Conservation (phyloP, 2,888 invertebrate species). For the Drosophila heteroneura region DNA sequence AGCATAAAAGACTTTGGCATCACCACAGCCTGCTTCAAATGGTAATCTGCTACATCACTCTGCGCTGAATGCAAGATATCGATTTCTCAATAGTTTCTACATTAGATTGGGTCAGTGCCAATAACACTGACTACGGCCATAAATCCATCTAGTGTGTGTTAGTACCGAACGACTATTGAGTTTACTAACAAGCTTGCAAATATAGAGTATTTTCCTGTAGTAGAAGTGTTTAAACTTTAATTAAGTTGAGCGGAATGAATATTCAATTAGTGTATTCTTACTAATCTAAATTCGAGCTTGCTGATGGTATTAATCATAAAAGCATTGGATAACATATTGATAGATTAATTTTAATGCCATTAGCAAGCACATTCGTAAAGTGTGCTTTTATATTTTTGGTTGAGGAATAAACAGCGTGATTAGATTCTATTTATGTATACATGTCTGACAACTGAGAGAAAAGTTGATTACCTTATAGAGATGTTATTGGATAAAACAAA, state of each 20-base stretch:
- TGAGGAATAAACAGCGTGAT: neutral
- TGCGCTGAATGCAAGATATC: constrained; percentile 20
- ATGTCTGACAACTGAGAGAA: neutral
- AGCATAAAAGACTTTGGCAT: constrained; percentile 26
- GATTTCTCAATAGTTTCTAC: constrained; percentile 13
- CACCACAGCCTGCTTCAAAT: constrained; percentile 1
- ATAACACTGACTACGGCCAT: neutral
- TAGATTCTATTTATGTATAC: neutral
- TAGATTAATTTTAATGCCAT: no score
- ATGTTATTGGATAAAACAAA: neutral
- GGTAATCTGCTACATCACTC: constrained; percentile 15
- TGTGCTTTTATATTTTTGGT: neutral
- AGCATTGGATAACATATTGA: neutral
- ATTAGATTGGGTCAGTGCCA: constrained; percentile 9
- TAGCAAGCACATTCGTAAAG: neutral
- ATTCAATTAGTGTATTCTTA: neutral
- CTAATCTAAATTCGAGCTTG: neutral
- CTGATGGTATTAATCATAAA: neutral
- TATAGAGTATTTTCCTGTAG: neutral
- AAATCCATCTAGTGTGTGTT: neutral
- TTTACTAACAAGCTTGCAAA: neutral
- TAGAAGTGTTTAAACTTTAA: neutral
- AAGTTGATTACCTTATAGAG: neutral
- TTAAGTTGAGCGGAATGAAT: neutral
- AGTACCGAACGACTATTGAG: neutral